Evolutionary conservation across 2,113 vertebrate genomes (phyloP), one percentile per base, ranked within the genome.

Genomic region (Siphamia tubifer): DNA sequence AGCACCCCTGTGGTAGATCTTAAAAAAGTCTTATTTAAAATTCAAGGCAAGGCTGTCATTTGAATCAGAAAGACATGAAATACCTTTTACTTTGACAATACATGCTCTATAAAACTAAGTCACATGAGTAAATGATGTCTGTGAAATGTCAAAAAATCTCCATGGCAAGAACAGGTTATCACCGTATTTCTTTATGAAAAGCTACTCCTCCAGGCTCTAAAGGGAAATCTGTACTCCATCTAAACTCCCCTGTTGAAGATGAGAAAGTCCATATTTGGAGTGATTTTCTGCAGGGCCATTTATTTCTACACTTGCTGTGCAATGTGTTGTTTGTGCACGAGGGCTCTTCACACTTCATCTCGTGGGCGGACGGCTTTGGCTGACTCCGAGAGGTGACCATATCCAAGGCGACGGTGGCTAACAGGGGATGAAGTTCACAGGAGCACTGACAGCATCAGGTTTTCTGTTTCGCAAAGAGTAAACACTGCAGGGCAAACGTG

Each of bases 301-400:
- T 28, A 45, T 77, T 43, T 53, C 16, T 16, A 8, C 42, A 47
- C 15, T n/a, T 7, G 39, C 67, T 17, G 52, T 35, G 51, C 54
- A 52, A 24, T 42, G 21, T 62, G 55, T 64, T 67, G 67, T 45
- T 36, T 74, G 61, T 55, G 65, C 15, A 25, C 21, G 24, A 77
- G 76, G 31, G 74, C 68, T 65, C 69, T 75, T 78, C 74, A 84
- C 69, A 64, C 57, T 57, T 76, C 54, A 13, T 51, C 16, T 5
- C 32, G 87, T 81, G 74, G 75, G 77, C 7, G 49, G 42, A 34
- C 55, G 47, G 78, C 79, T 74, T 32, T 47, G 48, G 60, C 47
- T 34, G 53, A 31, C 53, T 76, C 12, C 24, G 40, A 74, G 47
- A 70, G 64, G 54, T 65, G 74, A 66, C 68, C 56, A 30, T 20